Percentiles rank a stretch among this genome's conserved stretches.
Evolutionary conservation across 2,113 vertebrate species (phyloP).

Genomic region (Rattus norvegicus): DNA sequence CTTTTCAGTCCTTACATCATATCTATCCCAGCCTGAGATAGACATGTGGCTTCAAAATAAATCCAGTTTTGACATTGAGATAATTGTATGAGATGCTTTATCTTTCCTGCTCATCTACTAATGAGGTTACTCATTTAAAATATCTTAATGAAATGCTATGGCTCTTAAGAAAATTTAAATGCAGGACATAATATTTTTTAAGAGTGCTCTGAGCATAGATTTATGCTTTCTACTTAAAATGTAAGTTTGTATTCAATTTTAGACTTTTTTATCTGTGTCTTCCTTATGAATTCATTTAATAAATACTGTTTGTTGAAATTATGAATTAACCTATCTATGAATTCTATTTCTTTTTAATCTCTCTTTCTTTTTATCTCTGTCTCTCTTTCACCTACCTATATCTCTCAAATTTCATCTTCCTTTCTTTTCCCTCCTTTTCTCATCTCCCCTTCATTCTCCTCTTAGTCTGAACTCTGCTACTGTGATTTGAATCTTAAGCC

Average conservation of each 20-base stretch:
- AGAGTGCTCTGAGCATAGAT: slow-evolving; percentile 44
- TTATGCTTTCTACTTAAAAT: slow-evolving; percentile 69
- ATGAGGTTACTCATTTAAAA: slow-evolving; percentile 67
- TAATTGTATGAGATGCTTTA: slow-evolving; percentile 31
- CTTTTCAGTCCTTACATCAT: background rate
- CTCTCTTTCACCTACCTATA: background rate
- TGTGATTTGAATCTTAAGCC: background rate
- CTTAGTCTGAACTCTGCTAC: background rate
- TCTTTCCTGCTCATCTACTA: slow-evolving; percentile 64
- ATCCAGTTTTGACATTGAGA: slow-evolving; percentile 60
- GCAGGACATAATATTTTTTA: slow-evolving; percentile 64
- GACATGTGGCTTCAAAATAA: slow-evolving; percentile 43
- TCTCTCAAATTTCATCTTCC: background rate
- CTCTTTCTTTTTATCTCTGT: background rate
- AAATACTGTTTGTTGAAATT: slow-evolving; percentile 50
- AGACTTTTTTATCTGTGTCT: slow-evolving; percentile 37
- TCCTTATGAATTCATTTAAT: slow-evolving; percentile 51
- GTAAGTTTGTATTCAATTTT: slow-evolving; percentile 64
- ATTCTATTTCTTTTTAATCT: background rate
- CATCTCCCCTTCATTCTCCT: background rate
- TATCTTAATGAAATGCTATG: slow-evolving; percentile 64
- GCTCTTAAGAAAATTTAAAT: slow-evolving; percentile 75
- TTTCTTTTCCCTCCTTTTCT: background rate
- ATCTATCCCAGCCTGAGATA: slow-evolving; percentile 19
- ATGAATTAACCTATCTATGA: background rate